phyloP scores from a whole-genome alignment of 1,140 invertebrate species.

The Brachionus asplanchnoidis region DNA sequence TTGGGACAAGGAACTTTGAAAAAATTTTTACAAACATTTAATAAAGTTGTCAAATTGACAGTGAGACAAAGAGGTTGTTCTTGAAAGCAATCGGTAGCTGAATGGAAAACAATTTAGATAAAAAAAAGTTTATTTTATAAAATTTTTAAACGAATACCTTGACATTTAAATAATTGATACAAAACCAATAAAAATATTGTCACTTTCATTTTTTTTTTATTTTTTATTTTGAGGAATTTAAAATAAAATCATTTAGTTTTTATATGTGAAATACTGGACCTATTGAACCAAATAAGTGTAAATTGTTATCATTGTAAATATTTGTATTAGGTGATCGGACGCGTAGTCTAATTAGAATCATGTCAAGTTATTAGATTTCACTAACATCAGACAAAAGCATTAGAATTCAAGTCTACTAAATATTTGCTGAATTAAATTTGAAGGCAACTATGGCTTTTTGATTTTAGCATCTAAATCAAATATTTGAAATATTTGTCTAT shows the following conservation, averaged over 20 bases:
- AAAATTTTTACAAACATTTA: slow-evolving; percentile 29
- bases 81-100: neutral
- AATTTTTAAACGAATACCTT: neutral
- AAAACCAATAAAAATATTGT: neutral
- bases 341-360: neutral
- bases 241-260: neutral
- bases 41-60: slow-evolving; percentile 35
- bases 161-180: neutral
- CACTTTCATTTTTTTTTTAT: neutral
- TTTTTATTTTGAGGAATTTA: neutral
- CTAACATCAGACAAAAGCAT: neutral
- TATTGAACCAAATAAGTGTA: neutral
- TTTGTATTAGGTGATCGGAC: neutral
- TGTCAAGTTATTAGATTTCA: neutral
- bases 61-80: slow-evolving; percentile 22
- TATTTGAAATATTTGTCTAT: slow-evolving; percentile 26
- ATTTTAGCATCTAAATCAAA: neutral
- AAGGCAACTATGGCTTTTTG: neutral
- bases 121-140: no score
- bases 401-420: neutral
- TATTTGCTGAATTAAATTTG: neutral
- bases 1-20: slow-evolving; percentile 35
- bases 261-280: neutral
- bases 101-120: neutral
- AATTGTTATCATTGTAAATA: neutral